These are phyloP conservation scores for Neotragus moschatus DNA, from an alignment of 2,113 vertebrate species.

Conservation along the genomic window DNA sequence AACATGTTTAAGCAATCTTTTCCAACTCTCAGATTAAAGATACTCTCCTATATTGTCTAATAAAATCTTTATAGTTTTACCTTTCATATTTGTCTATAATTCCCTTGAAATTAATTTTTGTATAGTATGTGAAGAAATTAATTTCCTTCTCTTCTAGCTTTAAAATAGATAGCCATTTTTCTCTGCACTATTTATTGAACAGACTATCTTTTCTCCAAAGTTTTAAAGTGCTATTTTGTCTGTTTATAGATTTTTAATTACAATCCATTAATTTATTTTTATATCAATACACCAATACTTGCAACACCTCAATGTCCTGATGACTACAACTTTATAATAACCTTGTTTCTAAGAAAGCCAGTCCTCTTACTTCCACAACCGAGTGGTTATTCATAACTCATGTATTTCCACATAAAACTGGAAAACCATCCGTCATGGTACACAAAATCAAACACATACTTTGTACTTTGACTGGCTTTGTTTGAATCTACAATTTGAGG, in stretches of 20 bases:
- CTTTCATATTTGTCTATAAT: slow-evolving; percentile 2
- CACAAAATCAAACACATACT: neutral
- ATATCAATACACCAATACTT: neutral
- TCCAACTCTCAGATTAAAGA: neutral
- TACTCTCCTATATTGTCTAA: neutral
- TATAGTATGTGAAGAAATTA: neutral
- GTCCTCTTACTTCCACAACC: neutral
- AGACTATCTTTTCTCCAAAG: neutral
- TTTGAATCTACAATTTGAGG: neutral
- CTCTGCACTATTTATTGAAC: neutral
- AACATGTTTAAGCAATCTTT: neutral
- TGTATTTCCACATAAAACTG: neutral
- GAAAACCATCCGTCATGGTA: neutral
- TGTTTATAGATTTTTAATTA: neutral
- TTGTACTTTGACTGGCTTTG: neutral
- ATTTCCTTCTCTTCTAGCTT: neutral
- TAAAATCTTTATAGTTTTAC: neutral
- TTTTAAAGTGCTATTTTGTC: neutral
- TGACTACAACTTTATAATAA: neutral
- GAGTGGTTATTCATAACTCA: neutral
- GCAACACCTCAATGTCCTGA: neutral
- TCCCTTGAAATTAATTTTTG: neutral
- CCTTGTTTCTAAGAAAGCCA: neutral
- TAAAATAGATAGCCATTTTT: neutral
- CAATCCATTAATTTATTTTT: neutral